Percentiles rank a stretch among this genome's conserved stretches.
These are phyloP conservation scores for Ochropleura plecta DNA, from an alignment of 2,888 invertebrate genomes.

Conservation along the genomic window DNA sequence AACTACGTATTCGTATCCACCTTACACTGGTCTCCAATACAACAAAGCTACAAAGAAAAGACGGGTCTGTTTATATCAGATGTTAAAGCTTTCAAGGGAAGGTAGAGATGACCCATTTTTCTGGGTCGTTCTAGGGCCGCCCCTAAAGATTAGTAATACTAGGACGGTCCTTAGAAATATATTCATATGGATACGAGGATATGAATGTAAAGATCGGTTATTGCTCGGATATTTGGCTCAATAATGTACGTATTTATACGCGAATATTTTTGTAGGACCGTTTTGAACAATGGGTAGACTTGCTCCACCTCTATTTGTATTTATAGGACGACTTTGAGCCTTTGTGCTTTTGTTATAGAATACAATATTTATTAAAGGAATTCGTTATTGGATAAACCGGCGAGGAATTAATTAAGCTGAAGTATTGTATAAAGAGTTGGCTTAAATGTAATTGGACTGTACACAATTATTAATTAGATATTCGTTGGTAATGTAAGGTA, in stretches of 20 bases:
- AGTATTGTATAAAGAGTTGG: constrained; percentile 36
- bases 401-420: constrained; percentile 49
- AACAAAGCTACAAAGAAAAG: not conserved
- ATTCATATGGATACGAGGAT: constrained; percentile 75
- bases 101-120: constrained; percentile 83
- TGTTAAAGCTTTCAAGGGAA: constrained; percentile 75
- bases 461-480: constrained; percentile 25
- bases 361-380: constrained; percentile 29
- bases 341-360: constrained; percentile 45
- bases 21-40: constrained; percentile 63
- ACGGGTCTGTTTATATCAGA: constrained; percentile 68
- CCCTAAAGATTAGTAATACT: constrained; percentile 80
- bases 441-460: constrained; percentile 18
- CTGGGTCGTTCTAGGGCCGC: constrained; percentile 77
- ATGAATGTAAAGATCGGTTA: constrained; percentile 77
- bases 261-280: constrained; percentile 62
- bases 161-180: constrained; percentile 76
- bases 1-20: constrained; percentile 76
- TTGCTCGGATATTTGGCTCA: constrained; percentile 72
- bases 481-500: not conserved
- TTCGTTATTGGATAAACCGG: constrained; percentile 21
- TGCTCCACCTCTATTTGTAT: constrained; percentile 38
- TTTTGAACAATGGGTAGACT: constrained; percentile 55
- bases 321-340: constrained; percentile 36
- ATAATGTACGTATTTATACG: constrained; percentile 66